A percentile compares a stretch with the other conserved stretches of the same genome.
These are phyloP conservation scores for Melipona beecheii DNA, from an alignment of 2,888 invertebrate species.

Conservation along the genomic window DNA sequence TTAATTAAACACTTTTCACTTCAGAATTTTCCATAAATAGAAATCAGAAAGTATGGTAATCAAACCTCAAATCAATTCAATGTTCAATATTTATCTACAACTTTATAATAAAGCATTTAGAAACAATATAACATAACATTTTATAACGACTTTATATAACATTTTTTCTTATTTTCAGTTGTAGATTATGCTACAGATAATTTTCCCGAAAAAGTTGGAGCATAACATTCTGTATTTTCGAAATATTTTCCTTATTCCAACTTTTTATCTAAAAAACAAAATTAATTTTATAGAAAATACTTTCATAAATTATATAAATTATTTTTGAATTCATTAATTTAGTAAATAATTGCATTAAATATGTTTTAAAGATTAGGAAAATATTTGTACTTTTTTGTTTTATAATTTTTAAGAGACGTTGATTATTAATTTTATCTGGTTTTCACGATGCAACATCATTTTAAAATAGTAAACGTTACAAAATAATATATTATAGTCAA, in stretches of 20 bases:
- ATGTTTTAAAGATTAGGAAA: neutral
- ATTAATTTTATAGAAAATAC: neutral
- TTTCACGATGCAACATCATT: neutral
- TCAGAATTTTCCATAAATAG: too few relatives aligned
- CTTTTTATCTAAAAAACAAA: neutral
- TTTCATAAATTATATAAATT: neutral
- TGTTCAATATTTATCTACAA: too few relatives aligned
- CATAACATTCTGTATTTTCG: neutral
- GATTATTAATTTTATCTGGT: neutral
- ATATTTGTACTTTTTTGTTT: neutral
- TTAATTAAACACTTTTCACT: too few relatives aligned
- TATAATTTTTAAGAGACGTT: neutral
- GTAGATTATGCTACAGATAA: too few relatives aligned
- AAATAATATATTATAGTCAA: slow-evolving; percentile 7
- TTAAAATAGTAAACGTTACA: neutral
- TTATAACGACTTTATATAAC: too few relatives aligned
- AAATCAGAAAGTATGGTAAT: too few relatives aligned
- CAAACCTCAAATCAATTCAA: too few relatives aligned
- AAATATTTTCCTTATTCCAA: neutral
- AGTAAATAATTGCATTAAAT: neutral
- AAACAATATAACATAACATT: too few relatives aligned
- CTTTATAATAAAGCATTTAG: too few relatives aligned
- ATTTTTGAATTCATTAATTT: neutral
- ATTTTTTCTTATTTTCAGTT: too few relatives aligned
- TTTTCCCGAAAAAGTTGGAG: too few relatives aligned